These are phyloP conservation scores for Drosophila sturtevanti DNA, from an alignment of 1,140 invertebrate species.

Conservation along the genomic window DNA sequence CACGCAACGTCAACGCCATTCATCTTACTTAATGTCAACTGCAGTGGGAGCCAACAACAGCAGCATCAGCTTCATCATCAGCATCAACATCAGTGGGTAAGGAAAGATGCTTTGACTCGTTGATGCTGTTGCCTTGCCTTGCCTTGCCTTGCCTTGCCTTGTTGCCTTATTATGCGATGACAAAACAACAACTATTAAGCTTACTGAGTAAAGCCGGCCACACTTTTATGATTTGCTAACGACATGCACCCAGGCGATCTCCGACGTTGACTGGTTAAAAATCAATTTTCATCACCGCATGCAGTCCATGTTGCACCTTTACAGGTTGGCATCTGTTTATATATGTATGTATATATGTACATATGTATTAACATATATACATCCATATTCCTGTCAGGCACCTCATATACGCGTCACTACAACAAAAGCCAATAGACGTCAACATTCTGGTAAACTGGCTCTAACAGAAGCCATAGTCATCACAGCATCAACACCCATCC, in stretches of 20 bases:
- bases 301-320: constrained; percentile 36
- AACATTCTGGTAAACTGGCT: constrained; percentile 45
- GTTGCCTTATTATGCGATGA: constrained; percentile 71
- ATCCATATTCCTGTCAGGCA: constrained; percentile 65
- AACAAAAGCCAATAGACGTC: constrained; percentile 78
- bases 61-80: constrained; percentile 8
- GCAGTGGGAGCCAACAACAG: constrained; percentile 48
- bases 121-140: too few relatives aligned
- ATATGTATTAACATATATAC: constrained; percentile 57
- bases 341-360: too few relatives aligned
- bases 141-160: background rate
- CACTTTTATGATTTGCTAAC: constrained; percentile 79
- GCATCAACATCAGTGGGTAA: too few relatives aligned
- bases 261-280: constrained; percentile 64
- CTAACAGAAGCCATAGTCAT: constrained; percentile 32
- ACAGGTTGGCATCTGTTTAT: constrained; percentile 8
- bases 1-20: constrained; percentile 74
- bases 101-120: too few relatives aligned
- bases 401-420: constrained; percentile 43
- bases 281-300: constrained; percentile 68
- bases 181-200: constrained; percentile 71
- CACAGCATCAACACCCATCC: constrained; percentile 28
- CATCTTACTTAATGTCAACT: constrained; percentile 79
- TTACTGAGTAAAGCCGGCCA: constrained; percentile 22
- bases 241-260: constrained; percentile 52